Conservation (phyloP, 2,888 invertebrate species). For the Archips crataeganus region DNA sequence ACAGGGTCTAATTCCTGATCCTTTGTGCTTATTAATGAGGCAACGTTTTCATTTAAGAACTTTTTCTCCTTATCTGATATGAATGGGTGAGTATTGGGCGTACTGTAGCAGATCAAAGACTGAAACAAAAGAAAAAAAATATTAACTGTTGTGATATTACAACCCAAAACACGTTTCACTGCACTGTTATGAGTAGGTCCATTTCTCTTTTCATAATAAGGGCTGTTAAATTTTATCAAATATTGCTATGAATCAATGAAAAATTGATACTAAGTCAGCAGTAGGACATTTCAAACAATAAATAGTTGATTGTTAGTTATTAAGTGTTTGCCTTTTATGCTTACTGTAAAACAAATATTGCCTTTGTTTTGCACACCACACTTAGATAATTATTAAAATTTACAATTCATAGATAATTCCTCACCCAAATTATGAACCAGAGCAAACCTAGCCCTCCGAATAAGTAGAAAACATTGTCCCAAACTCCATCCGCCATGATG, state of each 20-base stretch:
- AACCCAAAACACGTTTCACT: background rate
- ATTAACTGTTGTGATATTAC: background rate
- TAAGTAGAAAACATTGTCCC: constrained; percentile 86
- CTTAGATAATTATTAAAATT: too few species aligned
- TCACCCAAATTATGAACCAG: constrained; percentile 84
- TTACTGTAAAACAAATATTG: too few species aligned
- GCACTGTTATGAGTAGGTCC: background rate
- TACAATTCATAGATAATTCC: constrained; percentile 41
- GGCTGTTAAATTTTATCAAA: background rate
- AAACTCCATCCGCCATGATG: constrained; percentile 79
- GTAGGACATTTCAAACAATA: background rate
- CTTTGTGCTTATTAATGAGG: constrained; percentile 72
- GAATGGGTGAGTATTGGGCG: constrained; percentile 82
- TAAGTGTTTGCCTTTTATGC: too few species aligned
- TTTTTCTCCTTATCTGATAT: constrained; percentile 83
- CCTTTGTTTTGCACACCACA: too few species aligned
- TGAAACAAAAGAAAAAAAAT: constrained; percentile 52
- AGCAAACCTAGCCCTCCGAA: constrained; percentile 82
- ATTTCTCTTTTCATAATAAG: background rate
- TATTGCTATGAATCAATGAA: background rate
- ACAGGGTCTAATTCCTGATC: constrained; percentile 83
- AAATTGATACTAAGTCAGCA: background rate
- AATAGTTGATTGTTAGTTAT: background rate
- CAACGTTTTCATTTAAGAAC: constrained; percentile 86
- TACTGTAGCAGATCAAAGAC: constrained; percentile 79